These are phyloP conservation scores for Tachysurus vachellii DNA, from an alignment of 2,113 vertebrate species.

Conservation along the genomic window DNA sequence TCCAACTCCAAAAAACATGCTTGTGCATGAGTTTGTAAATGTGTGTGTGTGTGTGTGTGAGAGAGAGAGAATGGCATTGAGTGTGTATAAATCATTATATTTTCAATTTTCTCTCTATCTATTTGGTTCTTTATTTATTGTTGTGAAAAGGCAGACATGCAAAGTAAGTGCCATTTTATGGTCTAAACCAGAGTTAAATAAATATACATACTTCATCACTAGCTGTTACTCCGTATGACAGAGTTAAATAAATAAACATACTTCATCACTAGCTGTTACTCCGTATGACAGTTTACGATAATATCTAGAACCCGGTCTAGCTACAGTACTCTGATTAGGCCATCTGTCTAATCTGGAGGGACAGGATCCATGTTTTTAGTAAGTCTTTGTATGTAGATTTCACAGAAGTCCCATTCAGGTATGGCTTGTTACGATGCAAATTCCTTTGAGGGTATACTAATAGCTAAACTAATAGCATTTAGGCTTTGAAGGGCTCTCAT, in stretches of 20 bases:
- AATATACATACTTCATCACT: not conserved
- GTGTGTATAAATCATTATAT: not conserved
- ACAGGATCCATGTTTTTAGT: not conserved
- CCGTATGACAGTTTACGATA: not conserved
- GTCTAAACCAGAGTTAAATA: not conserved
- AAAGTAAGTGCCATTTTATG: no score
- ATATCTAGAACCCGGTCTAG: not conserved
- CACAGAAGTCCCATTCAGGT: not conserved
- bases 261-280: not conserved
- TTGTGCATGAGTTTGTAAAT: not conserved
- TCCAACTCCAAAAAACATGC: not conserved
- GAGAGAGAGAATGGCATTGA: not conserved
- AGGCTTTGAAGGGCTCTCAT: not conserved
- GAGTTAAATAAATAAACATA: not conserved
- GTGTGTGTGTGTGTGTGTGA: not conserved
- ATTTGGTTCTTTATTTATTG: no score
- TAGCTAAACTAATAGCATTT: not conserved
- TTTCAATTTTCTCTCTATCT: no score
- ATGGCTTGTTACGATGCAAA: not conserved
- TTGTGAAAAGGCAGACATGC: no score
- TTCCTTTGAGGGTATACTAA: not conserved
- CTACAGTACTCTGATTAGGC: slow-evolving; percentile 12
- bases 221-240: not conserved
- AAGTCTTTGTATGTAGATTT: not conserved
- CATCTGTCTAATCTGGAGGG: slow-evolving; percentile 8